Percentiles rank a stretch among this genome's conserved stretches.
Conservation (phyloP, 2,113 vertebrate genomes). For the Odocoileus virginianus region DNA sequence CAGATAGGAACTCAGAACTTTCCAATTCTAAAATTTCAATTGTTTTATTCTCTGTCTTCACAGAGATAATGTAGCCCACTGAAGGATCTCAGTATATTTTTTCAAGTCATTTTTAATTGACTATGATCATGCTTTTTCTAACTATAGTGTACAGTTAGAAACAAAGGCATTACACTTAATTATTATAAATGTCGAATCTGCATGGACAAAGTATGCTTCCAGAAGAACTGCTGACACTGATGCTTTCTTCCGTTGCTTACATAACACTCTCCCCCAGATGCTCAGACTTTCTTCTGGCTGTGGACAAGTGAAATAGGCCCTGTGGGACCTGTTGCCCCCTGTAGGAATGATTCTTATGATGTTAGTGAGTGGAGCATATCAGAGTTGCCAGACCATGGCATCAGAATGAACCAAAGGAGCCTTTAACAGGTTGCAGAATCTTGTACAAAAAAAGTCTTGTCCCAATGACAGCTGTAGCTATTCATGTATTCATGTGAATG, state of each 20-base stretch:
- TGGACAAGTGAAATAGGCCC: background rate
- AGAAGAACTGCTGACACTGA: background rate
- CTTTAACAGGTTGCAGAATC: background rate
- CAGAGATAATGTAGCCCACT: background rate
- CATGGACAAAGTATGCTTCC: background rate
- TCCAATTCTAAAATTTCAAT: background rate
- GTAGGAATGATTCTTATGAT: background rate
- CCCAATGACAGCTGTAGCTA: background rate
- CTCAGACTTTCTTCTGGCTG: background rate
- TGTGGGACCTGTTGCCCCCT: background rate
- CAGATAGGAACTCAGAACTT: background rate
- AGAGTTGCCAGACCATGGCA: background rate
- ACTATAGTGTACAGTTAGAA: background rate
- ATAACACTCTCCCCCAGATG: background rate
- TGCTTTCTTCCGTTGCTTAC: background rate
- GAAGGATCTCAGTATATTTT: background rate
- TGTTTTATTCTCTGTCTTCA: background rate
- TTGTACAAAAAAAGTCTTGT: background rate
- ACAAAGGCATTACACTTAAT: background rate
- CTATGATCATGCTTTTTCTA: background rate
- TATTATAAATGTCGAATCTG: background rate
- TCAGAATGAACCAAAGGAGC: background rate
- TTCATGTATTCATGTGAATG: background rate
- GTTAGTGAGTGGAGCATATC: background rate
- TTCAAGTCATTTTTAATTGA: background rate